Conservation (phyloP, 2,888 invertebrate genomes). For the Oeneis ivallda region DNA sequence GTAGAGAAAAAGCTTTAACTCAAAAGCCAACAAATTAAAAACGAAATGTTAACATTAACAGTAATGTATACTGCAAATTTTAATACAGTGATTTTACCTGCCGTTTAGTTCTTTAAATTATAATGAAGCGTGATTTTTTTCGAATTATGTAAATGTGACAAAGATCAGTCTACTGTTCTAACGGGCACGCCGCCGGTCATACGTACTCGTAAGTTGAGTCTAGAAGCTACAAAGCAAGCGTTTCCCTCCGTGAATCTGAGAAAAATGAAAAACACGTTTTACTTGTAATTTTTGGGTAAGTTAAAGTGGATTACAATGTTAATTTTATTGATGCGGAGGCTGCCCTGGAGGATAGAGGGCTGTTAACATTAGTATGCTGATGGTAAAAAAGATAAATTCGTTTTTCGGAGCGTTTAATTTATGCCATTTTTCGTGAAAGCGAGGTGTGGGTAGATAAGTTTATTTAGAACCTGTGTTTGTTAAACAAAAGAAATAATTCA, state of each 20-base stretch:
- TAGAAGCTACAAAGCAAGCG: conserved; percentile 3
- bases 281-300: conserved; percentile 68
- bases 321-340: conserved; percentile 78
- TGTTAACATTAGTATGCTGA: conserved; percentile 75
- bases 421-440: conserved; percentile 62
- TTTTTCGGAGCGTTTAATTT: conserved; percentile 74
- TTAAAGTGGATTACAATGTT: conserved; percentile 80
- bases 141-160: too few relatives aligned
- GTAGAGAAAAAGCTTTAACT: background rate
- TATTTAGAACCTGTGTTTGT: conserved; percentile 13
- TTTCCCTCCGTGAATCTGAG: conserved; percentile 22
- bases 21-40: background rate
- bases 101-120: background rate
- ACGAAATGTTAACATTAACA: background rate
- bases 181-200: too few relatives aligned
- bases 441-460: conserved; percentile 19
- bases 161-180: too few relatives aligned
- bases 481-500: background rate
- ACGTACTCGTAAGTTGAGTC: too few relatives aligned
- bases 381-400: conserved; percentile 78
- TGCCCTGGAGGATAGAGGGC: conserved; percentile 64
- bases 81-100: background rate
- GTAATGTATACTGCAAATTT: too few relatives aligned
- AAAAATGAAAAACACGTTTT: conserved; percentile 53
- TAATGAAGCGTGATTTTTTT: too few relatives aligned